Conservation (phyloP, 2,113 vertebrate species). For the Harpagus bidentatus region DNA sequence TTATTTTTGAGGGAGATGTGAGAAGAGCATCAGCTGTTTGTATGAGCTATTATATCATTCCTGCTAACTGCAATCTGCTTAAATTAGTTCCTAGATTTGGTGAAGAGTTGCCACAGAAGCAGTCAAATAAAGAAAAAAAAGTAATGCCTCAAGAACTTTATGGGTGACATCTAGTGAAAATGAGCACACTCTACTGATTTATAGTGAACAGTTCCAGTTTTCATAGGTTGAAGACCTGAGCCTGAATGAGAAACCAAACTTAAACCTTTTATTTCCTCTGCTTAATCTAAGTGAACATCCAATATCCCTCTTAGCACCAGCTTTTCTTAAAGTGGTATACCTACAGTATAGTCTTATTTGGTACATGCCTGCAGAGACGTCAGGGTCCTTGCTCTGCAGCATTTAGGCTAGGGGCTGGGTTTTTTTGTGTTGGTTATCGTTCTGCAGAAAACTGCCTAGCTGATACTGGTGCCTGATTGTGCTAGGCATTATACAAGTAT, state of each 20-base stretch:
- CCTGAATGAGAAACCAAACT: background rate
- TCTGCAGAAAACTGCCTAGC: background rate
- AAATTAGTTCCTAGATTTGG: background rate
- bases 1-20: background rate
- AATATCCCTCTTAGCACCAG: background rate
- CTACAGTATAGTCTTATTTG: background rate
- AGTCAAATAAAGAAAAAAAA: background rate
- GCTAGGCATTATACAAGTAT: background rate
- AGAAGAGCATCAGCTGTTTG: background rate
- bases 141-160: background rate
- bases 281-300: background rate
- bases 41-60: background rate
- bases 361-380: rapidly evolving
- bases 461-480: background rate
- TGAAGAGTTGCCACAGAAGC: background rate
- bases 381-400: background rate
- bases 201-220: background rate
- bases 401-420: background rate
- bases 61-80: background rate
- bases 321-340: background rate
- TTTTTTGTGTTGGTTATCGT: background rate
- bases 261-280: background rate
- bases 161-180: background rate
- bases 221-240: background rate
- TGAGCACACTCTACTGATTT: background rate